A percentile compares a stretch with the other conserved stretches of the same genome.
phyloP scores from a whole-genome alignment of 2,797 vertebrate genomes.

The Syngnathus rostellatus region DNA sequence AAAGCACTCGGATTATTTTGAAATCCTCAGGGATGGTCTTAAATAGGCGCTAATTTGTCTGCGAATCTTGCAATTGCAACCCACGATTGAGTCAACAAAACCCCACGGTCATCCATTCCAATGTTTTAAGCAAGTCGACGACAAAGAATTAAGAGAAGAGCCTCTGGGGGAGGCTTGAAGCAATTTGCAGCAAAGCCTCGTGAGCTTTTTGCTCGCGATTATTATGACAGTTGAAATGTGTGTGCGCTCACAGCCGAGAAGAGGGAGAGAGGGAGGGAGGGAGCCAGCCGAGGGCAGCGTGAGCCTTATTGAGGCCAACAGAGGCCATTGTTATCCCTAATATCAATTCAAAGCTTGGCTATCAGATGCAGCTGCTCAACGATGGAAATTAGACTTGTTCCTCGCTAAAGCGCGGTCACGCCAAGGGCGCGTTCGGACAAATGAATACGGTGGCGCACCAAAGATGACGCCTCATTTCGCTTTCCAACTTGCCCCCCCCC shows the following conservation, averaged over 20 bases:
- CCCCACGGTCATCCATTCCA: constrained; percentile 22
- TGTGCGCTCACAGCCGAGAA: constrained; percentile 10
- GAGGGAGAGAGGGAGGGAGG: constrained; percentile 13
- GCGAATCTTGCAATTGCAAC: constrained; percentile 9
- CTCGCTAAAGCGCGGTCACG: constrained; percentile 43
- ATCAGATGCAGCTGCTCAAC: constrained; percentile 55
- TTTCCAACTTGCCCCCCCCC: background rate
- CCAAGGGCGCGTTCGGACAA: constrained; percentile 53
- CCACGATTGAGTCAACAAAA: constrained; percentile 49
- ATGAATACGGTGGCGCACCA: constrained; percentile 32
- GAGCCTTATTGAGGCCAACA: constrained; percentile 62
- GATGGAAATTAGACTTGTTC: constrained; percentile 61
- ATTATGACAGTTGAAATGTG: constrained; percentile 24
- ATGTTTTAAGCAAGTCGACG: constrained; percentile 25
- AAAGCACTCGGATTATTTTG: constrained; percentile 10
- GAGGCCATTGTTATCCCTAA: constrained; percentile 67
- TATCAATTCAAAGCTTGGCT: constrained; percentile 59
- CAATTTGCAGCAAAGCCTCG: constrained; percentile 8
- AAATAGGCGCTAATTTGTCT: background rate
- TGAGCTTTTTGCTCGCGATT: constrained; percentile 15
- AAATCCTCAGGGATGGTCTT: constrained; percentile 30
- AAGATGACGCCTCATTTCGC: background rate
- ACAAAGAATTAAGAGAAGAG: constrained; percentile 21
- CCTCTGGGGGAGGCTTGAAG: background rate
- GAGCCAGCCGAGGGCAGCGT: constrained; percentile 14